Evolutionary conservation across 37 sponge, comb jelly and placozoan genomes (phyloP), one percentile per base, ranked within the genome.

Genomic region (Hexactinellida sp.): DNA sequence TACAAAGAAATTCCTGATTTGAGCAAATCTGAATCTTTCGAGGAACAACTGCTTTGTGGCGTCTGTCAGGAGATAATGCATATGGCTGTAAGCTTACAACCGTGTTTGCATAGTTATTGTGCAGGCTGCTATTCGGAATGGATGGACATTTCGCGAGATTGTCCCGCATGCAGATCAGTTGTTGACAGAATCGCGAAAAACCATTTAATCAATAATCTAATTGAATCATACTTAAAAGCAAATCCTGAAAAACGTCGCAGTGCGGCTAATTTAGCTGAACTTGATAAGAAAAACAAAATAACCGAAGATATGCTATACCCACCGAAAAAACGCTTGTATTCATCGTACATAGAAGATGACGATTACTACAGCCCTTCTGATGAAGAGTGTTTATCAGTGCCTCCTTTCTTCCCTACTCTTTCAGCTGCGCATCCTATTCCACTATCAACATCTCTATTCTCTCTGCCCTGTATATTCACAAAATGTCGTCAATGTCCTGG

Each of bases 91-190:
- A 94, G 95, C 38, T 85, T 96, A 28, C 97, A 94, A 83, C 97
- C 97, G 5, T 96, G 97, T 39, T 90, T 94, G 93, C 97, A 96
- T 54, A 86, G 86, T 34, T 96, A 91, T 63, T 96, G 97, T 90
- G 92, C 83, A 38, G 97, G 97, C 34, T 96, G 97, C 83, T 96
- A 96, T 85, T 96, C 97, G 13, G 86, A 85, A 3, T 96, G 97
- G 97, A 96, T 96, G 97, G 84, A 54, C 0, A 55, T 84, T n/a
- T 92, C 97, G 36, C 86, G 84, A 28, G 55, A 85, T 1, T 96
- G 97, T 76, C 97, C 97, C 10, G 87, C 87, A 93, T 96, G 97
- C 86, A 93, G 97, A 0, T 21, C 37, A 25, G 83, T 36, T 9
- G 97, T 94, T 21, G 88, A 91, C 35, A 54, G 92, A 16, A 88